Conservation (phyloP, 2,888 invertebrate genomes). For the Synergus umbraculus region DNA sequence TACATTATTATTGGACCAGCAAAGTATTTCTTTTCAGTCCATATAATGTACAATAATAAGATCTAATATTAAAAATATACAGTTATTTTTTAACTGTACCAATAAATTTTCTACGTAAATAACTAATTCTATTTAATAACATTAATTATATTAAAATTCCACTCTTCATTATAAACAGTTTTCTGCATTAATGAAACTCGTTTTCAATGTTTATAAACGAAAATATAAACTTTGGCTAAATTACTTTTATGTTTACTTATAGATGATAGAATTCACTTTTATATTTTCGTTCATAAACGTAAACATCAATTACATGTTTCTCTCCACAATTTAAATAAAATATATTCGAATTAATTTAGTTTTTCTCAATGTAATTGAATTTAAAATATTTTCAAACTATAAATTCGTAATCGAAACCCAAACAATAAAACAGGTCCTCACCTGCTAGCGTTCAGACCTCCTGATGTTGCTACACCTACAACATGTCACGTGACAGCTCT, state of each 20-base stretch:
- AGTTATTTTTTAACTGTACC: background rate
- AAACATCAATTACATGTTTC: too few relatives aligned
- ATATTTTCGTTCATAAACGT: too few relatives aligned
- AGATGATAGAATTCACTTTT: too few relatives aligned
- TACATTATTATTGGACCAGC: background rate
- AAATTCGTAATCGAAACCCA: background rate
- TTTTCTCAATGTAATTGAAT: too few relatives aligned
- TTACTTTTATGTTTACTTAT: too few relatives aligned
- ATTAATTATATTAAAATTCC: background rate
- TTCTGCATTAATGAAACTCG: too few relatives aligned
- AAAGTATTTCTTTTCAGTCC: background rate
- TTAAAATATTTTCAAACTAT: background rate
- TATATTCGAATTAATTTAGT: too few relatives aligned
- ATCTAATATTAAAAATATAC: background rate
- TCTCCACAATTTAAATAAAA: too few relatives aligned
- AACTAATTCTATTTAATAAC: background rate
- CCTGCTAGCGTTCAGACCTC: constrained; percentile 17
- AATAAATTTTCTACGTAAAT: background rate
- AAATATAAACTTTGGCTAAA: too few relatives aligned
- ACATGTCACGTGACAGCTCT: constrained; percentile 19
- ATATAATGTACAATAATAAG: background rate
- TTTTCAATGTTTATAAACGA: too few relatives aligned
- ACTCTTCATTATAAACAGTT: too few relatives aligned
- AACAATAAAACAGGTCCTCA: constrained; percentile 1
- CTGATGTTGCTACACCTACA: constrained; percentile 33